phyloP scores from a whole-genome alignment of 2,797 vertebrate species.

The Protonibea diacanthus region DNA sequence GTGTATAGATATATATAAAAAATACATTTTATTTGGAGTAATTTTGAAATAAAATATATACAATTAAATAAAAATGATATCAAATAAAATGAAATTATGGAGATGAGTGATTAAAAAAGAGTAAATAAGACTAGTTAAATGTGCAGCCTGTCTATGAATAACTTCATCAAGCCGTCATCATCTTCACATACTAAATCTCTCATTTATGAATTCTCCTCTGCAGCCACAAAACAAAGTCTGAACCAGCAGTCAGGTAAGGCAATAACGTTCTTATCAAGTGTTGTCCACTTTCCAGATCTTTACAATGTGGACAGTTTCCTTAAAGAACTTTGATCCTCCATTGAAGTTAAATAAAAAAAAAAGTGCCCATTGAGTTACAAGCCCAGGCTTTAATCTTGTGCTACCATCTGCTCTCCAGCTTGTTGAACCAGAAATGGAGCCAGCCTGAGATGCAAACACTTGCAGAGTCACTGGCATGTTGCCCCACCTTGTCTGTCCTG shows the following conservation, averaged over 20 bases:
- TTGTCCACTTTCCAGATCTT: constrained; percentile 3
- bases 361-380: not conserved
- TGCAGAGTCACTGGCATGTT: constrained; percentile 73
- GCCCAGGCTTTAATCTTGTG: not conserved
- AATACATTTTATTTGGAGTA: too few species aligned
- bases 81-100: too few species aligned
- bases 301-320: constrained; percentile 16
- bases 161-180: not conserved
- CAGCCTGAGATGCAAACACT: constrained; percentile 65
- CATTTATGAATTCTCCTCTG: constrained; percentile 1
- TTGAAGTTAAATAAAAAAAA: not conserved
- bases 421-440: constrained; percentile 78
- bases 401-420: constrained; percentile 40
- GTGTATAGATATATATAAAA: too few species aligned
- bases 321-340: constrained; percentile 22
- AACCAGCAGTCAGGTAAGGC: constrained; percentile 66
- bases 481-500: constrained; percentile 80
- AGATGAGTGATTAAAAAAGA: too few species aligned
- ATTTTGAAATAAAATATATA: too few species aligned
- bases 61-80: too few species aligned
- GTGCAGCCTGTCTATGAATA: not conserved
- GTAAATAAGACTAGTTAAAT: not conserved
- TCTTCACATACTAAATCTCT: not conserved
- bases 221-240: constrained; percentile 46
- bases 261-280: not conserved